Percentiles rank a stretch among this genome's conserved stretches.
Evolutionary conservation across 2,797 vertebrate species (phyloP).

Genomic region (Enteromius anoplus): DNA sequence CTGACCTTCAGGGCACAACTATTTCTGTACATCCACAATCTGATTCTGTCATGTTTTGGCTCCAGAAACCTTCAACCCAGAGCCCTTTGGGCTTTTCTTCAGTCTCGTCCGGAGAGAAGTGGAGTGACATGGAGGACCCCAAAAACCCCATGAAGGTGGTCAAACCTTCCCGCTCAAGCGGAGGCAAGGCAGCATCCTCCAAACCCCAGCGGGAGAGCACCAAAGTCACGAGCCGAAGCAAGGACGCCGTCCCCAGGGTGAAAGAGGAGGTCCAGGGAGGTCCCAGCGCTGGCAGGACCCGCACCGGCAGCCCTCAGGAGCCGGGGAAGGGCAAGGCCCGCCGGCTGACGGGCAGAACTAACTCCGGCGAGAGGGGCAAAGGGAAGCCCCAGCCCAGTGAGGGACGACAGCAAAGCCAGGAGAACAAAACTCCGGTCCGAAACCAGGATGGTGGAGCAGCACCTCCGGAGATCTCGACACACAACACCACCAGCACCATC

Average conservation of each 20-base stretch:
- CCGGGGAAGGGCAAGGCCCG: constrained; percentile 73
- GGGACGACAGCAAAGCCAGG: constrained; percentile 57
- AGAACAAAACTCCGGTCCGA: constrained; percentile 56
- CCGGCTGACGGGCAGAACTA: constrained; percentile 73
- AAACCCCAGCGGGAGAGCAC: constrained; percentile 59
- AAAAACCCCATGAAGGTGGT: constrained; percentile 67
- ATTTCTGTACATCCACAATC: not conserved
- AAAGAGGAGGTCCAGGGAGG: constrained; percentile 67
- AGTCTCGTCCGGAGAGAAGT: constrained; percentile 52
- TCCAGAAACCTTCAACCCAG: constrained; percentile 54
- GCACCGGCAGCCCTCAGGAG: constrained; percentile 70
- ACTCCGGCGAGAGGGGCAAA: constrained; percentile 73
- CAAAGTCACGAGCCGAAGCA: constrained; percentile 61
- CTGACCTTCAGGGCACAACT: not conserved
- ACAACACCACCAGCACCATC: constrained; percentile 47
- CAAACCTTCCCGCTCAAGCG: constrained; percentile 67
- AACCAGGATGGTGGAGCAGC: constrained; percentile 51
- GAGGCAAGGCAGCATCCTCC: constrained; percentile 59
- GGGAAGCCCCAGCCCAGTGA: constrained; percentile 64
- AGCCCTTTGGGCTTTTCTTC: constrained; percentile 56
- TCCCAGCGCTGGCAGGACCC: constrained; percentile 60
- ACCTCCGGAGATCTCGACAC: constrained; percentile 43
- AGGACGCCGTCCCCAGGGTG: constrained; percentile 58
- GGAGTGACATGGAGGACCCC: constrained; percentile 72
- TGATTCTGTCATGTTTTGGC: not conserved